Base-by-base conservation (phyloP, 2,888 invertebrate genomes). In the Elysia crispata region DNA sequence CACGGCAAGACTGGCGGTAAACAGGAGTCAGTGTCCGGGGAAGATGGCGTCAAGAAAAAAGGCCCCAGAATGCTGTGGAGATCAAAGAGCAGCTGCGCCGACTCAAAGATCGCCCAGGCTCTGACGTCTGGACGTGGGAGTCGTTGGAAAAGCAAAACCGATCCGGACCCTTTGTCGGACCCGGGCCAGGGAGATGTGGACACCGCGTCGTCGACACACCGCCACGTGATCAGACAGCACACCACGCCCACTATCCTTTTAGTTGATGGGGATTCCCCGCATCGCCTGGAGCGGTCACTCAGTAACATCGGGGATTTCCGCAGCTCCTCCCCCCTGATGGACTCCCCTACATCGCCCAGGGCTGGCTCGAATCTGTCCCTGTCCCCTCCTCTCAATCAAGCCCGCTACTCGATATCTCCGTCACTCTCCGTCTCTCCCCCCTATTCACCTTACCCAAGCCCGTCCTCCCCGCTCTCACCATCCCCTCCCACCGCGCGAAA, bases 211-310 rank as follows among this genome's bases (percentile, higher is more conserved):
- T 18, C 60, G 23, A 5, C 60, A 3, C 60, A 60, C 60, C 60
- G 60, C 6, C 60, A 60, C 60, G n/a, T 23, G n/a, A 23, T 23
- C 23, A 66, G 31, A 8, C 23, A 33, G 23, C 41, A 15, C 6
- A 54, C 67, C 8, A n/a, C 70, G 31, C 79, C 79, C 11, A 66
- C 64, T n/a, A 79, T 79, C 31, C 41, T 41, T 41, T 31, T 79
- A 3, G 74, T 76, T 1, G 33, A 80, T n/a, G 75, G 76, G 13
- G 80, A 80, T 33, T 80, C 76, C 49, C 80, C 80, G 15, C 80
- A 80, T 31, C 69, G 80, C 57, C 60, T 80, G 20, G 80, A 80
- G 31, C 67, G 80, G 18, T 80, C 80, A 6, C 57, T 76, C 15
- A 80, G 80, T 49, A 75, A 80, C 28, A 80, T 31, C 49, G 25